A percentile compares a stretch with the other conserved stretches of the same genome.
phyloP scores from a whole-genome alignment of 64 coral and sea anemone genomes.

The Orbicella faveolata region DNA sequence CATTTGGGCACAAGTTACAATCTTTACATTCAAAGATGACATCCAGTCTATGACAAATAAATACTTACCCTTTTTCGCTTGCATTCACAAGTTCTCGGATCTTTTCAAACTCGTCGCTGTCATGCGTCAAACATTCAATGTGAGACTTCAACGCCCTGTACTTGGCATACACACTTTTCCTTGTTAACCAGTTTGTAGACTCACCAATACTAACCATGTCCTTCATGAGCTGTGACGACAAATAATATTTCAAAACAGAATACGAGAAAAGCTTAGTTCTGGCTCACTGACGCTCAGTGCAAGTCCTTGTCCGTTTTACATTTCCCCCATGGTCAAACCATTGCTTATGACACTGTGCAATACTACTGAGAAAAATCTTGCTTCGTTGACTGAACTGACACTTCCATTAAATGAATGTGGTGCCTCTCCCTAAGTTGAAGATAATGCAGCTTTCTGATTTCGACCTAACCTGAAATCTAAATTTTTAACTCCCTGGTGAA shows the following conservation, averaged over 20 bases:
- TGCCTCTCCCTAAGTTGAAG: too few relatives aligned
- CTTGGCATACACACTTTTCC: slow-evolving; percentile 67
- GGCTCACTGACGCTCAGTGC: background rate
- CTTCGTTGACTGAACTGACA: too few relatives aligned
- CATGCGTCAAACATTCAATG: slow-evolving; percentile 56
- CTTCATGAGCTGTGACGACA: slow-evolving; percentile 79
- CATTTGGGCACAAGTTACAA: too few relatives aligned
- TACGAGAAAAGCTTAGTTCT: too few relatives aligned
- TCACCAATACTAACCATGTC: slow-evolving; percentile 93
- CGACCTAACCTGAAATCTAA: too few relatives aligned
- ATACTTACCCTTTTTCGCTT: slow-evolving; percentile 57
- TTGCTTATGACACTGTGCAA: too few relatives aligned
- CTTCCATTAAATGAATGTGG: too few relatives aligned
- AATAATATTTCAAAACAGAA: background rate
- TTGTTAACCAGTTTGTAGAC: slow-evolving; percentile 72
- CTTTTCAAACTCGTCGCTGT: slow-evolving; percentile 35
- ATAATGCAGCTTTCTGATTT: too few relatives aligned
- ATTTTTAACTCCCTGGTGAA: too few relatives aligned
- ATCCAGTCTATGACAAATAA: background rate
- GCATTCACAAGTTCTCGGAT: slow-evolving; percentile 61
- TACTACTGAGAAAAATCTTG: too few relatives aligned
- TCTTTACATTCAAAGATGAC: too few relatives aligned
- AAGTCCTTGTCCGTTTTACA: background rate
- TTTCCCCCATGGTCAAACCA: too few relatives aligned
- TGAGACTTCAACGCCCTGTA: slow-evolving; percentile 80